These are phyloP conservation scores for Ferdinandea cuprea DNA, from an alignment of 2,888 invertebrate genomes.

Conservation along the genomic window DNA sequence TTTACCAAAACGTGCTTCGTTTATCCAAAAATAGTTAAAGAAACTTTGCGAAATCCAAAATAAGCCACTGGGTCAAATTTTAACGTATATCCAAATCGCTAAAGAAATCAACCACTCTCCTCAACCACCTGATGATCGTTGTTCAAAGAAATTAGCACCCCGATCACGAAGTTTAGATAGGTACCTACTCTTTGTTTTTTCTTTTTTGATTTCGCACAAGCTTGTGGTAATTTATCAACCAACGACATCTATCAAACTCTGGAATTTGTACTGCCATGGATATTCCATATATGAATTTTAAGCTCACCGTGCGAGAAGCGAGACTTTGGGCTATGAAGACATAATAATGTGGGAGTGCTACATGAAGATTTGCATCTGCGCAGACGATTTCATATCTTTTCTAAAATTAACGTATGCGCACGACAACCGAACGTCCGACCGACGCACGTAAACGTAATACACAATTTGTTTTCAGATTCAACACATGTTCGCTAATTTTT, in stretches of 20 bases:
- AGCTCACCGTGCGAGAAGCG: not conserved
- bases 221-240: conserved; percentile 32
- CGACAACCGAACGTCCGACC: no score
- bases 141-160: conserved; percentile 28
- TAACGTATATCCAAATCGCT: conserved; percentile 4
- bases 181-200: not conserved
- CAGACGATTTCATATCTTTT: conserved; percentile 1
- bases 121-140: conserved; percentile 16
- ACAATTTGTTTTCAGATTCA: conserved; percentile 38
- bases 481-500: conserved; percentile 56
- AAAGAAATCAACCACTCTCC: conserved; percentile 14
- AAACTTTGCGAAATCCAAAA: conserved; percentile 36
- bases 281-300: conserved; percentile 3
- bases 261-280: conserved; percentile 25
- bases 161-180: conserved; percentile 26
- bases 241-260: conserved; percentile 19
- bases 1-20: conserved; percentile 9
- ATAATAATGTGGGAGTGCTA: not conserved
- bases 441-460: not conserved
- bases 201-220: conserved; percentile 17
- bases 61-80: conserved; percentile 48
- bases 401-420: conserved; percentile 2
- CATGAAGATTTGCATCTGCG: conserved; percentile 21
- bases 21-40: conserved; percentile 19
- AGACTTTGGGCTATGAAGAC: not conserved